Percentiles rank a stretch among this genome's conserved stretches.
These are phyloP conservation scores for Pachymerium ferrugineum DNA, from an alignment of 2,888 invertebrate genomes.

Conservation along the genomic window DNA sequence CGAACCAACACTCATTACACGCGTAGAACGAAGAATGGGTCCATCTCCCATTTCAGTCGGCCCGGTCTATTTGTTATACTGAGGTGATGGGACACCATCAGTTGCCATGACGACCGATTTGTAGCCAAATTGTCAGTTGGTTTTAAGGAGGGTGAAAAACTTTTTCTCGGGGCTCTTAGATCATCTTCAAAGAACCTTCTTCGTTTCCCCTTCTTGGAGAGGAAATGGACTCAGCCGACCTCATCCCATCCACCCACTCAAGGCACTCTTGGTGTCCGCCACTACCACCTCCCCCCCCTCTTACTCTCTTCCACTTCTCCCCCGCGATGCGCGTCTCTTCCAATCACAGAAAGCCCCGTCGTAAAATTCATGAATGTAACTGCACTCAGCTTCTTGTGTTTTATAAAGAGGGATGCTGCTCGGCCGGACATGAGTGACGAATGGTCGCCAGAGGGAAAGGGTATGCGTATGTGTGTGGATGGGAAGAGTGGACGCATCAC, in stretches of 20 bases:
- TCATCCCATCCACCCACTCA: background rate
- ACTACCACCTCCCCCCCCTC: background rate
- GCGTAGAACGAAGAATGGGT: background rate
- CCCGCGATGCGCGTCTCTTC: conserved; percentile 3
- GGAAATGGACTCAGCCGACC: conserved; percentile 13
- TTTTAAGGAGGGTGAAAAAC: background rate
- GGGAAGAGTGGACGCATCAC: conserved; percentile 4
- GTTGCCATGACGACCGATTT: conserved; percentile 12
- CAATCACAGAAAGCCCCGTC: conserved; percentile 13
- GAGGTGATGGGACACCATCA: background rate
- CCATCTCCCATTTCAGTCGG: no score
- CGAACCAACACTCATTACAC: background rate
- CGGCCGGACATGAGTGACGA: conserved; percentile 13
- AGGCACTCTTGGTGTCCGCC: background rate
- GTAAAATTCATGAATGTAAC: conserved; percentile 13
- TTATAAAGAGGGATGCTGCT: conserved; percentile 4
- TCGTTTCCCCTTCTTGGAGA: background rate
- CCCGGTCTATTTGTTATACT: background rate
- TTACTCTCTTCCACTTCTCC: background rate
- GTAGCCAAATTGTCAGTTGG: background rate
- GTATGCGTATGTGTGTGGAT: background rate
- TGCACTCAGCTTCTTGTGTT: conserved; percentile 8
- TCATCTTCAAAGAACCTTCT: background rate
- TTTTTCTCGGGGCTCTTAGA: background rate
- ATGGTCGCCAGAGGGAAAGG: background rate